phyloP scores from a whole-genome alignment of 1,140 invertebrate genomes.

The Chionoecetes opilio region DNA sequence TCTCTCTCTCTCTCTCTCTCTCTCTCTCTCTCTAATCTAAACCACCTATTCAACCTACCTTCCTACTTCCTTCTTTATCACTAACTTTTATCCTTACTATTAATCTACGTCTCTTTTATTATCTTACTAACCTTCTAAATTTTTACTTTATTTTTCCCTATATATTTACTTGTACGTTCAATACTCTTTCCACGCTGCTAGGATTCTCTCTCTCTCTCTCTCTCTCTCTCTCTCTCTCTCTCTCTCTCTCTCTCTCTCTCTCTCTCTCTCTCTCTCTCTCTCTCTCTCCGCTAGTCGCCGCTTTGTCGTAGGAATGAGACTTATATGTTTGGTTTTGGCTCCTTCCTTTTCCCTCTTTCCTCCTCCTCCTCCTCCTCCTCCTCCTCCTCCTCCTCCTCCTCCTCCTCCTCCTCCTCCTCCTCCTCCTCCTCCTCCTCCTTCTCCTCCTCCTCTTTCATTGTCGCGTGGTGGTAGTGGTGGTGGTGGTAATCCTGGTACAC shows the following conservation, averaged over 20 bases:
- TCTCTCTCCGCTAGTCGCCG: not conserved
- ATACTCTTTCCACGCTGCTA: too few species aligned
- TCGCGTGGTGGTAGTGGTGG: not conserved
- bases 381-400: not conserved
- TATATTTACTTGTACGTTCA: too few species aligned
- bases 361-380: not conserved
- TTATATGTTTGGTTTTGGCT: not conserved
- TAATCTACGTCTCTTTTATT: too few species aligned
- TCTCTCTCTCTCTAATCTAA: not conserved
- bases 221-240: not conserved
- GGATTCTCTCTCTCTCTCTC: constrained; percentile 10
- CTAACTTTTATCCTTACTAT: too few species aligned
- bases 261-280: not conserved
- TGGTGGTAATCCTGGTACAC: not conserved
- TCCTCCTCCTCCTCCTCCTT: not conserved
- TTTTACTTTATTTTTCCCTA: too few species aligned
- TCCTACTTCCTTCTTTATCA: too few species aligned
- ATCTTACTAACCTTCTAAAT: too few species aligned
- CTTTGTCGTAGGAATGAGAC: not conserved
- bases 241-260: not conserved
- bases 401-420: too few species aligned
- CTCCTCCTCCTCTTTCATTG: not conserved
- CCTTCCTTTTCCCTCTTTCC: not conserved
- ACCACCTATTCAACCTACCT: too few species aligned
- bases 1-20: not conserved